These are phyloP conservation scores for Ibycter americanus DNA, from an alignment of 2,797 vertebrate genomes.

Conservation along the genomic window DNA sequence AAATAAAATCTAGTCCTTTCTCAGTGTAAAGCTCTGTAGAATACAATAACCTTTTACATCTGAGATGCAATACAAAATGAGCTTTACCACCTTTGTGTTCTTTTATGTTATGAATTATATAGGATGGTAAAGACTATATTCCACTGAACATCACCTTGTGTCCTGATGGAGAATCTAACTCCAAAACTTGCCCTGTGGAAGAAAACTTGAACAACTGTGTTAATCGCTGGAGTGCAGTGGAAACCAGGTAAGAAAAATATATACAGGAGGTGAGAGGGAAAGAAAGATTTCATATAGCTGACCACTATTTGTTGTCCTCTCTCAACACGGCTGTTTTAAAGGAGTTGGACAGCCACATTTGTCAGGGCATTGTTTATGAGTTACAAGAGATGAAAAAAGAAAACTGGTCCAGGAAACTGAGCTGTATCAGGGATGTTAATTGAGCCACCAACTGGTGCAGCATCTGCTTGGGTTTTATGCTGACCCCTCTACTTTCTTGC, in stretches of 20 bases:
- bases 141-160: constrained; percentile 89
- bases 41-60: neutral
- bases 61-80: neutral
- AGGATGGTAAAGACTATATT: constrained; percentile 97
- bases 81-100: neutral
- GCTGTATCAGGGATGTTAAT: neutral
- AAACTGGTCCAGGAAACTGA: neutral
- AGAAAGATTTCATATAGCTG: neutral
- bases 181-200: constrained; percentile 72
- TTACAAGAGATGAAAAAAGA: neutral
- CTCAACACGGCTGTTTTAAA: neutral
- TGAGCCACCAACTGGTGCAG: neutral
- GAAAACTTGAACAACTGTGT: constrained; percentile 73
- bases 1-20: neutral
- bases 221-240: constrained; percentile 81
- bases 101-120: neutral
- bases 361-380: neutral
- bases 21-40: neutral
- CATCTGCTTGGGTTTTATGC: neutral
- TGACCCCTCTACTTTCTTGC: neutral
- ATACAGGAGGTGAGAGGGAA: neutral
- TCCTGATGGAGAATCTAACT: constrained; percentile 76
- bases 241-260: constrained; percentile 79
- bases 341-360: neutral
- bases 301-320: neutral